Percentiles rank a stretch among this genome's conserved stretches.
phyloP scores from a whole-genome alignment of 64 coral and sea anemone genomes.

The Dendronephthya gigantea region DNA sequence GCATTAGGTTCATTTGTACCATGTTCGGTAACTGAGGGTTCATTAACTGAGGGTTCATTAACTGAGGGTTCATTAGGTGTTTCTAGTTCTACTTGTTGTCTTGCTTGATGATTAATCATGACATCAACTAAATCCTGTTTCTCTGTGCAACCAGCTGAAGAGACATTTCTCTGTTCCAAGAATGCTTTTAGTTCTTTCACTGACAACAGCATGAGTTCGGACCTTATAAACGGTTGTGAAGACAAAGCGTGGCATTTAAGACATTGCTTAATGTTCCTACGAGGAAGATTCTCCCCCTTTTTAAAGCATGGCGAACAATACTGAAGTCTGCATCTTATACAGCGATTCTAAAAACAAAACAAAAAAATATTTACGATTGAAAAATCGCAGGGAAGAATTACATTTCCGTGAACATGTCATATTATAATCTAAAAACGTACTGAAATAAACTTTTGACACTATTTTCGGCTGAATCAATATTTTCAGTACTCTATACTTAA shows the following conservation, averaged over 20 bases:
- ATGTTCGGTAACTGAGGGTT: too few relatives aligned
- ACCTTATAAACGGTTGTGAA: background rate
- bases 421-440: too few relatives aligned
- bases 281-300: background rate
- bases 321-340: background rate
- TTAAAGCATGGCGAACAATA: background rate
- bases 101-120: background rate
- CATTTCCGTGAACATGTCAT: too few relatives aligned
- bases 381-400: background rate
- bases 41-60: background rate
- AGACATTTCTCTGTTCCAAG: background rate
- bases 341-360: background rate
- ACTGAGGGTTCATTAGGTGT: background rate
- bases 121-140: background rate
- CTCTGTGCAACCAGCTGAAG: background rate
- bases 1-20: too few relatives aligned
- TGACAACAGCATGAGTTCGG: background rate
- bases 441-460: too few relatives aligned
- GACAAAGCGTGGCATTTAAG: slow-evolving; percentile 6
- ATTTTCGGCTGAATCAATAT: too few relatives aligned
- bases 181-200: slow-evolving; percentile 11
- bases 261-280: background rate
- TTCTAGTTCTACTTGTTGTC: background rate
- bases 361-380: background rate
- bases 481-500: background rate